Conservation (phyloP, 1,140 invertebrate species). For the Schlechtendalia chinensis region DNA sequence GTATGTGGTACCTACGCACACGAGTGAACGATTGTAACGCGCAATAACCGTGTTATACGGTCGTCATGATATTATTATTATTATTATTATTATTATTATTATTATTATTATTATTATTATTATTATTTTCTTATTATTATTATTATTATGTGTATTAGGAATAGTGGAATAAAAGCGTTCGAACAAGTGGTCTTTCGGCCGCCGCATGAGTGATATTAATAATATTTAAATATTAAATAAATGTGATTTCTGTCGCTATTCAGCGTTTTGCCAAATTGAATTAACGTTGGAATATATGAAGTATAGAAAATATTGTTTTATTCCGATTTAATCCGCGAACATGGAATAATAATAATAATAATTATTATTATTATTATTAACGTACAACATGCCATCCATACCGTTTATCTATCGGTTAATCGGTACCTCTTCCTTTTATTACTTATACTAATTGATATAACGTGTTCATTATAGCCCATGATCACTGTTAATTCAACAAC, state of each 20-base stretch:
- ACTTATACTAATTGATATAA: background rate
- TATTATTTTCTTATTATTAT: too few relatives aligned
- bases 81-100: background rate
- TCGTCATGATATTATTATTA: background rate
- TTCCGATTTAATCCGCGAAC: background rate
- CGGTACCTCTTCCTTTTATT: slow-evolving; percentile 39
- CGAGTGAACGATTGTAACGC: background rate
- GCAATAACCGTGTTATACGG: background rate
- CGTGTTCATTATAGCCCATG: background rate
- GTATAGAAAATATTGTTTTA: too few relatives aligned
- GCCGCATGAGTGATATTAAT: slow-evolving; percentile 31
- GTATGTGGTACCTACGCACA: background rate
- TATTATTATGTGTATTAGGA: background rate
- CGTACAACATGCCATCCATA: background rate
- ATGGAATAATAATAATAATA: background rate
- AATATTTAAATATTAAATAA: too few relatives aligned
- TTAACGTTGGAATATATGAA: too few relatives aligned
- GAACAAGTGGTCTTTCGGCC: slow-evolving; percentile 33
- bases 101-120: slow-evolving; percentile 9
- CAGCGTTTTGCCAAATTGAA: too few relatives aligned
- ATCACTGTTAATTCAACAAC: background rate
- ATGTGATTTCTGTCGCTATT: too few relatives aligned
- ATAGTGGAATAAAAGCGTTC: slow-evolving; percentile 6
- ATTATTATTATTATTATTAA: background rate
- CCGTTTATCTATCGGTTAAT: background rate